phyloP scores from a whole-genome alignment of 1,140 invertebrate genomes.

The Hermetia illucens region DNA sequence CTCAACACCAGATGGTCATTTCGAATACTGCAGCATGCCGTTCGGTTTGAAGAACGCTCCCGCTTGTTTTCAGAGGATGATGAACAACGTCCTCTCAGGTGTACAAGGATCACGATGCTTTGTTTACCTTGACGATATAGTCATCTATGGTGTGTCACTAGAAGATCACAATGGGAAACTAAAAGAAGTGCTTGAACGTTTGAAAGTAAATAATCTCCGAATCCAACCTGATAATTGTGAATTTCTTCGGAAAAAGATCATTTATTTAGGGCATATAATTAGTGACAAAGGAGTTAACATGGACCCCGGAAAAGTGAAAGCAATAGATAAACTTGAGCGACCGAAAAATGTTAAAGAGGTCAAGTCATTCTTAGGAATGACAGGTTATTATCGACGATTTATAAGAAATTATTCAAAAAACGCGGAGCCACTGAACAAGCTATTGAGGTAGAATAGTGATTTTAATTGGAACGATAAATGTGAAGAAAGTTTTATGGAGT shows the following conservation, averaged over 20 bases:
- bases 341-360: conserved; percentile 26
- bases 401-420: conserved; percentile 22
- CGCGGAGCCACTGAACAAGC: conserved; percentile 20
- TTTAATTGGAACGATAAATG: no score
- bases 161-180: conserved; percentile 16
- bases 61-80: conserved; percentile 20
- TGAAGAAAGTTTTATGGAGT: conserved; percentile 20
- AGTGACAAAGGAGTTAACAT: conserved; percentile 26
- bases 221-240: conserved; percentile 24
- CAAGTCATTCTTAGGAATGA: conserved; percentile 31
- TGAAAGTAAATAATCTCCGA: conserved; percentile 26
- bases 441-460: conserved; percentile 26
- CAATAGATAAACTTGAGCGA: conserved; percentile 18
- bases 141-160: conserved; percentile 6
- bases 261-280: conserved; percentile 31
- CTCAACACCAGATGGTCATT: conserved; percentile 16
- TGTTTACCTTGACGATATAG: conserved; percentile 30
- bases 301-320: conserved; percentile 28
- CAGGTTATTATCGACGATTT: conserved; percentile 31
- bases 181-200: conserved; percentile 10
- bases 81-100: conserved; percentile 13
- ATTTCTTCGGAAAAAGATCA: conserved; percentile 28
- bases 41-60: conserved; percentile 26
- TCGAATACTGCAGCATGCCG: conserved; percentile 22
- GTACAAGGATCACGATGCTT: conserved; percentile 14